Base-by-base conservation (phyloP, 2,888 invertebrate species). In the Agriopis aurantiaria region DNA sequence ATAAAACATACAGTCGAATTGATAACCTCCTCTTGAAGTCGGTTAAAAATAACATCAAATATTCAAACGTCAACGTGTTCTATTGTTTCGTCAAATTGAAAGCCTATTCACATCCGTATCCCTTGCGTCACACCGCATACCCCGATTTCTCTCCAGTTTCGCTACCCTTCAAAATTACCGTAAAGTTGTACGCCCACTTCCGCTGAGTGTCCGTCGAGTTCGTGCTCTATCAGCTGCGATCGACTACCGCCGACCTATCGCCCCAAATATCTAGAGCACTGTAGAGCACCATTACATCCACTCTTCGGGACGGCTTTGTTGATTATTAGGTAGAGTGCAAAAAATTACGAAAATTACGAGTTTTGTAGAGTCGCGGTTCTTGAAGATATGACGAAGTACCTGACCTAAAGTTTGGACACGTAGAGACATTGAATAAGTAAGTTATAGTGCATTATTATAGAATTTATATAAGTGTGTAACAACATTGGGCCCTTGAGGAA, bases 191-290 rank as follows among this genome's bases (percentile, higher is more conserved):
- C 67, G 68, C 63, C 71, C 70, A 69, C 74, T 75, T 69, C 51
- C 52, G 55, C 66, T 66, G 70, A 77, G 73, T 71, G 73, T 72
- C 69, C 62, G 64, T 58, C 64, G 72, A 71, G 58, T 58, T 60
- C 83, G 82, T 84, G 83, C 77, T 75, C 72, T 84, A 84, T 84
- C 83, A 71, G 66, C 55, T 56, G 52, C 68, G 75, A 83, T 83
- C 83, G 71, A 62, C 67, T 62, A 69, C 72, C 72, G 63, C 43
- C 65, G 43, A 65, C 65, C 58, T 71, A 71, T 71, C 70, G 63
- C 17, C 48, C 62, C 57, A 33, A 67, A 71, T 57, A 71, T 71
- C 70, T 66, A 45, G 57, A 69, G 70, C 12, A 57, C 52, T 10
- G 56, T 17, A 43, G 56, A 69, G 70, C 12, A 65, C 61, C 69